phyloP scores from a whole-genome alignment of 2,888 invertebrate genomes.

The Erebia ligea region DNA sequence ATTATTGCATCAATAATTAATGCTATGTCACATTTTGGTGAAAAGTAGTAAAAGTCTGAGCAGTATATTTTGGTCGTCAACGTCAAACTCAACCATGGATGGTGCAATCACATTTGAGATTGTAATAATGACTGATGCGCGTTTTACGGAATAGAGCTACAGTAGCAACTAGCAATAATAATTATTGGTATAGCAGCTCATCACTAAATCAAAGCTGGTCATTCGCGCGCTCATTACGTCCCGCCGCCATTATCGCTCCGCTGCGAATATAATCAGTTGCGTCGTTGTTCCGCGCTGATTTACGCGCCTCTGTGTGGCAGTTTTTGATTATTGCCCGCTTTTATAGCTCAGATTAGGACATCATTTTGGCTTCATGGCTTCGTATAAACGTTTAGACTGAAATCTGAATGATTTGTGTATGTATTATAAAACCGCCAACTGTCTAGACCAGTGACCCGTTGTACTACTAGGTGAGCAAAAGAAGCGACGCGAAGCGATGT shows the following conservation, averaged over 20 bases:
- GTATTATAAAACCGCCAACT: too few relatives aligned
- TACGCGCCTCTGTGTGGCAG: conserved; percentile 63
- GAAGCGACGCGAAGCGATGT: too few relatives aligned
- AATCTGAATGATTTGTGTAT: too few relatives aligned
- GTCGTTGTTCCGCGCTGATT: conserved; percentile 67
- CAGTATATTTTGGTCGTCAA: too few relatives aligned
- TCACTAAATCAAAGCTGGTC: conserved; percentile 75
- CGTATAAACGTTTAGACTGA: not conserved
- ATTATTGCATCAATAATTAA: too few relatives aligned
- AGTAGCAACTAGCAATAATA: conserved; percentile 45
- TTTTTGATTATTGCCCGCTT: conserved; percentile 72
- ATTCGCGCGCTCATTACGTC: conserved; percentile 69
- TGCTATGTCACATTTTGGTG: too few relatives aligned
- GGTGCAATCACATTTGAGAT: too few relatives aligned
- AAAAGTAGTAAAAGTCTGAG: too few relatives aligned
- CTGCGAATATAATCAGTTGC: conserved; percentile 67
- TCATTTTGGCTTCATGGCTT: conserved; percentile 45
- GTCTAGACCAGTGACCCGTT: too few relatives aligned
- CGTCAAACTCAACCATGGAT: too few relatives aligned
- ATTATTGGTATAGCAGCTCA: conserved; percentile 75
- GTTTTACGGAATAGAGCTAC: not conserved
- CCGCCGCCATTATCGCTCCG: conserved; percentile 54
- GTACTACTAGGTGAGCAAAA: too few relatives aligned
- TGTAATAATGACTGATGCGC: too few relatives aligned
- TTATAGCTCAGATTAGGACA: conserved; percentile 54